These are phyloP conservation scores for Epinephelus moara DNA, from an alignment of 2,113 vertebrate species.

Conservation along the genomic window DNA sequence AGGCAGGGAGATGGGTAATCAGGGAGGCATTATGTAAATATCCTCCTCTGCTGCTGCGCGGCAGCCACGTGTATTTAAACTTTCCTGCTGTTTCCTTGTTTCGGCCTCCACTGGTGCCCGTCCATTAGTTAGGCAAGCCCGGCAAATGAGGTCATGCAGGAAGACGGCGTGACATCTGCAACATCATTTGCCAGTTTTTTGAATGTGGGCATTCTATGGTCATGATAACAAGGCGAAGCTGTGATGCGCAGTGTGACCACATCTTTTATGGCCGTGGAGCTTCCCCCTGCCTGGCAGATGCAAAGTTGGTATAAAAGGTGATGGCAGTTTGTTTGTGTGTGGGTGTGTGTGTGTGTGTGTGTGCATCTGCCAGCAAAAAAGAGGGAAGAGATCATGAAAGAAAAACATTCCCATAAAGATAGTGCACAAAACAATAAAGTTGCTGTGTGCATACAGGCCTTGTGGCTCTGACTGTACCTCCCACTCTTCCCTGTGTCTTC, in stretches of 20 bases:
- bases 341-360: constrained; percentile 39
- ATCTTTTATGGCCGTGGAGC: constrained; percentile 45
- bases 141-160: constrained; percentile 45
- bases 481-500: constrained; percentile 54
- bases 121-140: constrained; percentile 67
- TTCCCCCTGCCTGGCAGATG: constrained; percentile 50
- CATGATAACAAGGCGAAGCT: constrained; percentile 61
- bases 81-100: constrained; percentile 63
- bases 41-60: constrained; percentile 47
- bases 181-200: constrained; percentile 52
- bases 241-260: constrained; percentile 42
- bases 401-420: constrained; percentile 60
- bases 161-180: constrained; percentile 26
- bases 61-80: constrained; percentile 64
- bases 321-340: constrained; percentile 54
- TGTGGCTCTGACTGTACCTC: constrained; percentile 54
- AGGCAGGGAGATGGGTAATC: constrained; percentile 49
- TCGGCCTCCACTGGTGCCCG: constrained; percentile 19
- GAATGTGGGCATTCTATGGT: constrained; percentile 30
- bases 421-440: constrained; percentile 61
- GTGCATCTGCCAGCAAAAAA: constrained; percentile 48
- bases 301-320: constrained; percentile 54
- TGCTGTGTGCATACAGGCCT: constrained; percentile 52
- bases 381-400: constrained; percentile 57
- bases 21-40: constrained; percentile 75